phyloP scores from a whole-genome alignment of 2,113 vertebrate species.

The Heterotis niloticus region DNA sequence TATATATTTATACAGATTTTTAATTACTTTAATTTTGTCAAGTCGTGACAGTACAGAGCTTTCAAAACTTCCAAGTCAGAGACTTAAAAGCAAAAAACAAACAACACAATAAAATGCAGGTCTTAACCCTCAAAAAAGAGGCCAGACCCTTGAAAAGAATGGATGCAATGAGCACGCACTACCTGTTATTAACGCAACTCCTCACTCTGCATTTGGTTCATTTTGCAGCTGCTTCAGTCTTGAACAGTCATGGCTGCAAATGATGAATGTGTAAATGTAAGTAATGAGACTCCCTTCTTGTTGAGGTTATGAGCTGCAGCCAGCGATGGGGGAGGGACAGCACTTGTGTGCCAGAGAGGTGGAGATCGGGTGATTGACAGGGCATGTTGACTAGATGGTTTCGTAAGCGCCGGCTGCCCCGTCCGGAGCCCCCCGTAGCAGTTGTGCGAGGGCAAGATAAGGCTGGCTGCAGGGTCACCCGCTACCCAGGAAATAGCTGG shows the following conservation, averaged over 20 bases:
- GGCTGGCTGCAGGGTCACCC: background rate
- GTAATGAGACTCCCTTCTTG: background rate
- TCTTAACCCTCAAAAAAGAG: background rate
- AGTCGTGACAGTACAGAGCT: background rate
- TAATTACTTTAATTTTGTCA: background rate
- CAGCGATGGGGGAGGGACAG: background rate
- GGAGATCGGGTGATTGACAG: background rate
- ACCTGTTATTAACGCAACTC: background rate
- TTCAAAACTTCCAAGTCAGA: background rate
- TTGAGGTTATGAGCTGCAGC: background rate
- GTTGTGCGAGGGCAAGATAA: conserved; percentile 19
- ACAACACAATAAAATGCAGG: background rate
- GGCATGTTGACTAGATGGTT: background rate
- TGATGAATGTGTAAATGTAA: background rate
- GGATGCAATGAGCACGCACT: conserved; percentile 10
- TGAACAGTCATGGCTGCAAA: background rate
- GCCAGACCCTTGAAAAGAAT: background rate
- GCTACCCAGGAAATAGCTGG: too few relatives aligned
- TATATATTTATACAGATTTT: background rate
- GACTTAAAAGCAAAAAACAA: background rate
- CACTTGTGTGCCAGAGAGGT: background rate
- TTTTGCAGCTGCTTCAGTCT: background rate
- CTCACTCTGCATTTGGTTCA: background rate
- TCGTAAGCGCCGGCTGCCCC: background rate
- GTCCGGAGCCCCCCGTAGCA: background rate